Percentiles rank a stretch among this genome's conserved stretches.
These are phyloP conservation scores for Microcebus murinus DNA, from an alignment of 2,113 vertebrate species.

Conservation along the genomic window DNA sequence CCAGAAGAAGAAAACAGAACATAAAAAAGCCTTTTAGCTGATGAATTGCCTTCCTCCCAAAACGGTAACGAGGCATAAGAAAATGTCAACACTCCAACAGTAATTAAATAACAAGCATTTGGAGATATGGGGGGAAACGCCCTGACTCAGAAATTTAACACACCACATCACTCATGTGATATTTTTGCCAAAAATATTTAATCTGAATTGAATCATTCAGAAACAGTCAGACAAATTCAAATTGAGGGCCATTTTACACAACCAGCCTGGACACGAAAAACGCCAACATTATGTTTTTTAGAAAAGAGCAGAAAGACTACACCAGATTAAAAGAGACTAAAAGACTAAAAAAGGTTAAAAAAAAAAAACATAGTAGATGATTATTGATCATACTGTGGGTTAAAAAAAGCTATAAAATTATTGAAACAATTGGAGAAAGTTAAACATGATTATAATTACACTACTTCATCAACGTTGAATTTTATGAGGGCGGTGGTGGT, in stretches of 20 bases:
- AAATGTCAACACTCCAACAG: neutral
- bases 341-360: neutral
- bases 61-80: neutral
- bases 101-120: slow-evolving; percentile 43
- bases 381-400: neutral
- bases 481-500: neutral
- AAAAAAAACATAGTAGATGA: neutral
- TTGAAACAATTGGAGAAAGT: neutral
- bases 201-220: slow-evolving; percentile 25
- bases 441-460: neutral
- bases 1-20: neutral
- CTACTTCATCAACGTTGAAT: neutral
- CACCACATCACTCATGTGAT: neutral
- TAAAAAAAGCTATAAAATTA: neutral
- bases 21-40: neutral
- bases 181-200: slow-evolving; percentile 39
- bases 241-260: neutral
- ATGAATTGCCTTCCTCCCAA: neutral
- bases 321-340: neutral
- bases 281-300: neutral
- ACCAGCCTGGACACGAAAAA: neutral
- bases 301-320: neutral
- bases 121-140: neutral
- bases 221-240: slow-evolving; percentile 6
- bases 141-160: slow-evolving; percentile 7